Evolutionary conservation across 2,888 invertebrate species (phyloP).

Genomic region (Lordiphosa andalusiaca): DNA sequence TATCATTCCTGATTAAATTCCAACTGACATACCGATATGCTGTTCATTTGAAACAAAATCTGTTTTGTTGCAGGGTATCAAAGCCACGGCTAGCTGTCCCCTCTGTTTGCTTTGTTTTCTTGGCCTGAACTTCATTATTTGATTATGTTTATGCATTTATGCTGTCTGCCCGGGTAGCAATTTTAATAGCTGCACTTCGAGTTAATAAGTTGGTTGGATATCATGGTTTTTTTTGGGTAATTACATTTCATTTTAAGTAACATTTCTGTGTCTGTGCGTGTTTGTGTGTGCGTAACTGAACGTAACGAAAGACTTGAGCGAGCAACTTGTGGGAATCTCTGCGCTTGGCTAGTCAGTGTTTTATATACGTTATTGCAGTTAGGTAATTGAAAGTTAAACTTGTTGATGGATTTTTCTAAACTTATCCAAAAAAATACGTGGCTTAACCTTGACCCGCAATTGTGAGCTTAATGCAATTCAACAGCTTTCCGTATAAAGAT

Average conservation of each 20-base stretch:
- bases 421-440: slow-evolving; percentile 2
- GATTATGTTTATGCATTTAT: slow-evolving; percentile 40
- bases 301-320: slow-evolving; percentile 42
- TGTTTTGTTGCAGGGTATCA: background rate
- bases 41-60: background rate
- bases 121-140: slow-evolving; percentile 47
- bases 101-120: slow-evolving; percentile 7
- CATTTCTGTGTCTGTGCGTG: slow-evolving; percentile 46
- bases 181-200: slow-evolving; percentile 50
- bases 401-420: slow-evolving; percentile 8
- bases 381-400: slow-evolving; percentile 18
- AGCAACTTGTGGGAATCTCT: slow-evolving; percentile 44
- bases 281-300: slow-evolving; percentile 56
- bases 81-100: background rate
- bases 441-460: slow-evolving; percentile 59
- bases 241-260: slow-evolving; percentile 61
- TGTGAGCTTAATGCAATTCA: slow-evolving; percentile 25
- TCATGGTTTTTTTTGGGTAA: slow-evolving; percentile 56
- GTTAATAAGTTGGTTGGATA: slow-evolving; percentile 43
- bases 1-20: no score
- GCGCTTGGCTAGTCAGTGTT: slow-evolving; percentile 25
- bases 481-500: slow-evolving; percentile 34
- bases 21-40: no score
- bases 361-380: slow-evolving; percentile 16
- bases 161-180: slow-evolving; percentile 3